phyloP scores from a whole-genome alignment of 2,797 vertebrate species.

The Dromococcyx pavoninus region DNA sequence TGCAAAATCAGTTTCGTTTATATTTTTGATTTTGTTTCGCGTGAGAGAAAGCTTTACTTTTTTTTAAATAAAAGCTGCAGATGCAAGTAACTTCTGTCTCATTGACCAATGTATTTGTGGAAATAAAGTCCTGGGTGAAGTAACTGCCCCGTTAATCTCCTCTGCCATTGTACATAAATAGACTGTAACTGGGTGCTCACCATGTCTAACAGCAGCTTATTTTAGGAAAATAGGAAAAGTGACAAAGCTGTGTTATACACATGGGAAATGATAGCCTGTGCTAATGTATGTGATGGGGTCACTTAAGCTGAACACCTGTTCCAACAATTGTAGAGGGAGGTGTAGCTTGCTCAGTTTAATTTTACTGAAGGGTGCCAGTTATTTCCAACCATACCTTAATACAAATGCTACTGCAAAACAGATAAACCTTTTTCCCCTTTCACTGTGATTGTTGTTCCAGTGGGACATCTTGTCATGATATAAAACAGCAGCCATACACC shows the following conservation, averaged over 20 bases:
- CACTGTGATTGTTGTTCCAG: background rate
- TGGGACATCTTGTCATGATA: fast-evolving
- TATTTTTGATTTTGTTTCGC: constrained; percentile 19
- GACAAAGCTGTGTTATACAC: fast-evolving
- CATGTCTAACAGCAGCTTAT: background rate
- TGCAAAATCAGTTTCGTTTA: background rate
- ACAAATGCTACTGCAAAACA: background rate
- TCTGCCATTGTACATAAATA: constrained; percentile 9
- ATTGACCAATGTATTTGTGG: background rate
- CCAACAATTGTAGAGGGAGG: background rate
- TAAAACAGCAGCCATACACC: background rate
- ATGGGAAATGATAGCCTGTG: fast-evolving
- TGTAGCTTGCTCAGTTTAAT: background rate
- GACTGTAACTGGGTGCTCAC: background rate
- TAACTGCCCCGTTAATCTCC: background rate
- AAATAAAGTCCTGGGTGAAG: background rate
- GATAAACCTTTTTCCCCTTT: background rate
- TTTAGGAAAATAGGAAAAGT: background rate
- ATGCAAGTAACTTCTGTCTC: background rate
- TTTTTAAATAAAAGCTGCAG: constrained; percentile 35
- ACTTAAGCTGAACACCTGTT: constrained; percentile 2
- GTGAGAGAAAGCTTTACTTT: constrained; percentile 20
- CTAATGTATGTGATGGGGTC: background rate
- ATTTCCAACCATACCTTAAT: background rate
- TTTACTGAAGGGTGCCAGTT: fast-evolving